Percentiles rank a stretch among this genome's conserved stretches.
These are phyloP conservation scores for Drosophila lacertosa DNA, from an alignment of 1,140 invertebrate genomes.

Conservation along the genomic window DNA sequence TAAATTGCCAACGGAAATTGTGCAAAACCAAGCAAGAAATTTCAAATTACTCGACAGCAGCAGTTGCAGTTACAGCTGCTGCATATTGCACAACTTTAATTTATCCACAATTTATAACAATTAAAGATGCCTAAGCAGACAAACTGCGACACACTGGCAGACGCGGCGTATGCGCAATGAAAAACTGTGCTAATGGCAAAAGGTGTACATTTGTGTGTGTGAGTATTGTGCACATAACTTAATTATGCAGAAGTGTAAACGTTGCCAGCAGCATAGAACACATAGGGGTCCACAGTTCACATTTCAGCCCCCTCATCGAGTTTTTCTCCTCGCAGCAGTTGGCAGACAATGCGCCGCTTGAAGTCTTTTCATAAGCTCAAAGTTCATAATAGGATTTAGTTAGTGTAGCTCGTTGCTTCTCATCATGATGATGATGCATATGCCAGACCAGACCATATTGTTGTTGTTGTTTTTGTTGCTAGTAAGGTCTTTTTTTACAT, in stretches of 20 bases:
- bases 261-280: constrained; percentile 46
- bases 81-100: constrained; percentile 50
- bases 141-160: constrained; percentile 39
- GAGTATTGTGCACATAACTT: constrained; percentile 69
- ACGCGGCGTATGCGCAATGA: constrained; percentile 63
- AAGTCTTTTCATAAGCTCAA: constrained; percentile 77
- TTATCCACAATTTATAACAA: constrained; percentile 72
- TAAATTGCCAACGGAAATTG: constrained; percentile 76
- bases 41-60: constrained; percentile 54
- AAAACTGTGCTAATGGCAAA: constrained; percentile 49
- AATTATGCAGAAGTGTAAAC: constrained; percentile 79
- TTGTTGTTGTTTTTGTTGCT: constrained; percentile 10
- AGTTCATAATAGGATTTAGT: constrained; percentile 81
- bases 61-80: constrained; percentile 35
- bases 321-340: constrained; percentile 33
- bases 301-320: constrained; percentile 11
- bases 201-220: constrained; percentile 37
- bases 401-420: constrained; percentile 62
- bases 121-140: constrained; percentile 52
- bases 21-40: constrained; percentile 75
- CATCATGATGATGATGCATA: constrained; percentile 74
- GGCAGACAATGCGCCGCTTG: constrained; percentile 66
- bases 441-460: constrained; percentile 14
- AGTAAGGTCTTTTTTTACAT: constrained; percentile 15
- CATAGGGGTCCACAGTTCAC: constrained; percentile 2